Evolutionary conservation across 2,888 invertebrate genomes (phyloP).

Genomic region (Pandemis corylana): DNA sequence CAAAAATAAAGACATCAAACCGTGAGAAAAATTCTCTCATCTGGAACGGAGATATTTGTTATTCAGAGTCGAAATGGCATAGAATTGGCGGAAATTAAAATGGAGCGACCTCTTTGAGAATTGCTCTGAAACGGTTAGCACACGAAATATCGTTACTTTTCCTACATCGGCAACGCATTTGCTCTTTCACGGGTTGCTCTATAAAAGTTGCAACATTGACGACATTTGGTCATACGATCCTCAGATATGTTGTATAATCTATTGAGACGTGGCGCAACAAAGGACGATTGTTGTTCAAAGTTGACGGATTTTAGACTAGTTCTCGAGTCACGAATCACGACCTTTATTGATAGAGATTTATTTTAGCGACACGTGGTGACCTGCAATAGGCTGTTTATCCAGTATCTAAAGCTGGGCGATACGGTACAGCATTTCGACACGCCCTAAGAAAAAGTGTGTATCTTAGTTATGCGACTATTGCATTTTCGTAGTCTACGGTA

Average conservation of each 20-base stretch:
- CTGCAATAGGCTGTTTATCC: not conserved
- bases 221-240: constrained; percentile 6
- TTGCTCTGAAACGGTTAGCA: not conserved
- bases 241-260: constrained; percentile 6
- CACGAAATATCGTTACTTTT: not conserved
- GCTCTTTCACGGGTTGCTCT: constrained; percentile 2
- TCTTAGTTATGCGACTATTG: too few species aligned
- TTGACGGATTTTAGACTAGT: constrained; percentile 12
- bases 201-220: constrained; percentile 4
- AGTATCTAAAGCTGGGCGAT: not conserved
- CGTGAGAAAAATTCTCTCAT: too few species aligned
- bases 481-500: too few species aligned
- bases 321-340: constrained; percentile 23
- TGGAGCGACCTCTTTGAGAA: too few species aligned
- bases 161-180: not conserved
- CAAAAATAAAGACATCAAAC: too few species aligned
- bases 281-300: constrained; percentile 27
- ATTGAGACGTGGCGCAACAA: constrained; percentile 21
- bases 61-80: too few species aligned
- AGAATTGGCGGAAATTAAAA: too few species aligned
- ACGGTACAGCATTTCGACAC: not conserved
- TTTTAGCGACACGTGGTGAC: constrained; percentile 6
- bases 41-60: too few species aligned
- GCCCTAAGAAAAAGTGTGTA: too few species aligned
- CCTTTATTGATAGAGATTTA: constrained; percentile 25